Evolutionary conservation across 2,888 invertebrate genomes (phyloP).

Genomic region (Spatulosminthurus flaviceps): DNA sequence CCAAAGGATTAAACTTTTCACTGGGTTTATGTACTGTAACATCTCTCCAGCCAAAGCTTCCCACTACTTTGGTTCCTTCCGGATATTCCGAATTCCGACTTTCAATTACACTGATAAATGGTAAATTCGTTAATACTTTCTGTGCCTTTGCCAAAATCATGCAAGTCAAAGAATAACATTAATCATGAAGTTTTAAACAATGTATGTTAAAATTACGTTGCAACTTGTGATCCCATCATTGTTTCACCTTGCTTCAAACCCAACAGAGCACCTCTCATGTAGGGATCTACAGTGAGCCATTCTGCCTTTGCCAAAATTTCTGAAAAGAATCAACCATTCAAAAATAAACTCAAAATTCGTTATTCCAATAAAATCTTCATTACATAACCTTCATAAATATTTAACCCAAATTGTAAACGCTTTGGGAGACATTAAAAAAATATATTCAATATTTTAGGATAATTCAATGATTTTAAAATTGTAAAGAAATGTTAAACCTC

Average conservation of each 20-base stretch:
- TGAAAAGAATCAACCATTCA: constrained; percentile 53
- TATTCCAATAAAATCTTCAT: background rate
- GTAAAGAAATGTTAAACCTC: no score
- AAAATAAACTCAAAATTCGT: background rate
- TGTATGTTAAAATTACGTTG: no score
- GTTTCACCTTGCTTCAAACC: constrained; percentile 70
- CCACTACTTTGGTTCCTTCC: constrained; percentile 73
- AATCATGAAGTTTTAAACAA: no score
- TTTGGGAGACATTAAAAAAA: background rate
- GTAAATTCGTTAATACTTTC: background rate
- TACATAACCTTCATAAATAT: no score
- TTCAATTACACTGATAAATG: constrained; percentile 73
- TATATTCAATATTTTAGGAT: background rate
- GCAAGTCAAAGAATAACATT: no score
- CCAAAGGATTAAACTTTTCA: constrained; percentile 1
- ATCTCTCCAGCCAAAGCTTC: constrained; percentile 75
- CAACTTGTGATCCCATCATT: constrained; percentile 78
- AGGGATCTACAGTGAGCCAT: constrained; percentile 79
- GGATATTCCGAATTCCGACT: constrained; percentile 75
- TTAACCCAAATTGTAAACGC: no score
- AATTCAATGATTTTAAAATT: no score
- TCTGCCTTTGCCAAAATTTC: constrained; percentile 73
- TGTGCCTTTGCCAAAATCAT: background rate
- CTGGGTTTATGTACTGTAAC: constrained; percentile 69
- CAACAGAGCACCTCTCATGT: constrained; percentile 68